Evolutionary conservation across 2,797 vertebrate species (phyloP), one percentile per base, ranked within the genome.

Genomic region (Chaetodon trifasciatus): DNA sequence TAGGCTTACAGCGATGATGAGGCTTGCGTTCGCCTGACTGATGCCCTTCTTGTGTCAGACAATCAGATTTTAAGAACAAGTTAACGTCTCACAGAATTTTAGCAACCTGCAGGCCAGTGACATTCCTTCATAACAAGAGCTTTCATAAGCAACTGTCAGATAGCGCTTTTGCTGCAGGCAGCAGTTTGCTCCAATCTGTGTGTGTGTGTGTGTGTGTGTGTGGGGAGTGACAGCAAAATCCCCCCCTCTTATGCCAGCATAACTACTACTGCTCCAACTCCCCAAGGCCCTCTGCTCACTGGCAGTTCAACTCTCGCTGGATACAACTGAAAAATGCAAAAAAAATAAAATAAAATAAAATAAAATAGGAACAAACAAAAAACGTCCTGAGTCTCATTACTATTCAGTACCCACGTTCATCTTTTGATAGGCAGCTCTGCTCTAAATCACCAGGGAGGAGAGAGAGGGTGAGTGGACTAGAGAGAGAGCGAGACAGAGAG

Each of bases 121-220:
- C 50, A 52, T 37, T 44, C 21, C 47, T 44, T 66, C 61, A 74
- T 56, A 66, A 87, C 70, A 82, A 63, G 50, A 55, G 52, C 68
- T 83, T 82, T 39, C 85, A 68, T 77, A 69, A 79, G 70, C 67
- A 76, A 64, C 67, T 86, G 78, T 86, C 78, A 88, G 68, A 73
- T 42, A 60, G 66, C 68, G 74, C 76, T 67, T 37, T 40, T 57
- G 76, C 89, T 84, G 16, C 40, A 81, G 75, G 73, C 80, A 70
- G 50, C 47, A 61, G 65, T 37, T 55, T 39, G 46, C 69, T 84
- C 44, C 21, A 49, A 61, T 83, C 0, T 73, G 6, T 55, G 44
- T 50, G 17, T 44, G 23, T 67, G 53, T 32, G 53, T 67, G 53
- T 52, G 64, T 66, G 52, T 39, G 28, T 67, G 50, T 44, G 40